Conservation (phyloP, 2,797 vertebrate genomes). For the Otolemur crassicaudatus region DNA sequence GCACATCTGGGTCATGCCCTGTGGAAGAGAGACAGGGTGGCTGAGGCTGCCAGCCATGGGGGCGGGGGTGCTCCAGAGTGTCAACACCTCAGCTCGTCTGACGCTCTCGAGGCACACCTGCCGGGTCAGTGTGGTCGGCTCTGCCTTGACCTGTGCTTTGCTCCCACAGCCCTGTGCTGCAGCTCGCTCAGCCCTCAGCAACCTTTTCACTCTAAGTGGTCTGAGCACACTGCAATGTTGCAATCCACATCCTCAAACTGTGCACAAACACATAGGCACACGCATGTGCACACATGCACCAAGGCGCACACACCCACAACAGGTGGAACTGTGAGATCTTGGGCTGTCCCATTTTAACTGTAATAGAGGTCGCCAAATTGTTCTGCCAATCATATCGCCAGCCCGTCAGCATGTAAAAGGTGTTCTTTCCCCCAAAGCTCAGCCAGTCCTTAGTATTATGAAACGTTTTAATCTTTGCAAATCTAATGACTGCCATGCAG, state of each 20-base stretch:
- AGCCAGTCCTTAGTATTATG: background rate
- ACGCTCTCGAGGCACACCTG: background rate
- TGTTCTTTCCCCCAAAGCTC: background rate
- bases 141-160: no score
- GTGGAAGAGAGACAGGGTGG: background rate
- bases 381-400: background rate
- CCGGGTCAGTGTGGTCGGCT: accelerated
- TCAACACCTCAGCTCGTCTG: background rate
- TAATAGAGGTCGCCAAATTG: background rate
- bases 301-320: background rate
- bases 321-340: background rate
- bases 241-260: accelerated
- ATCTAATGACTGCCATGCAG: background rate
- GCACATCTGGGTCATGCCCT: accelerated
- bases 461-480: background rate
- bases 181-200: background rate
- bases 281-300: accelerated
- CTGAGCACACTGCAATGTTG: background rate
- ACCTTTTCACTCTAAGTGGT: background rate
- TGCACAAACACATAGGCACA: no score
- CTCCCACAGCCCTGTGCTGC: no score
- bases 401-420: accelerated
- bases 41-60: background rate
- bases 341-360: background rate
- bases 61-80: accelerated